Base-by-base conservation (phyloP, 2,888 invertebrate species). In the Pelosia muscerda region DNA sequence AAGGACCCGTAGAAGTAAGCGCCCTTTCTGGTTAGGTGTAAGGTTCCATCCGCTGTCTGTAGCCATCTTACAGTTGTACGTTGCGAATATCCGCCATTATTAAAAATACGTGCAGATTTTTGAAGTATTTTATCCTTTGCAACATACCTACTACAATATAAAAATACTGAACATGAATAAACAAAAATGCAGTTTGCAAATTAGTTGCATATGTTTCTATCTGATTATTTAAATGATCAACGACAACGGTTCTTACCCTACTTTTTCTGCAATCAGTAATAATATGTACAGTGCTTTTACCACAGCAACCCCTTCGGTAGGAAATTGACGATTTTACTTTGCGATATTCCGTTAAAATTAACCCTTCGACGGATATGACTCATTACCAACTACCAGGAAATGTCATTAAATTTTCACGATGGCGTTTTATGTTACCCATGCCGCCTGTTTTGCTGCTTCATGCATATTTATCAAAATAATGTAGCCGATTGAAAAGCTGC, bases 381-480 rank as follows among this genome's bases (percentile, higher is more conserved):
- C 95, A 95, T 94, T 93, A 92, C 85, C 84, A 88, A 87, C 89
- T 91, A 93, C 92, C 92, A 92, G 94, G 93, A 94, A 92, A 92
- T 90, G 90, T 92, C 90, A 94, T 94, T 93, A 94, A 93, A 93
- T 92, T 95, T 94, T 93, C 94, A 95, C 93, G 90, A 92, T 92
- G 90, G 91, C 90, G 92, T 93, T 93, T 93, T 90, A 90, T 90
- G 91, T 92, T 91, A 91, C 90, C 90, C 89, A 86, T 88, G 88
- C 88, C 85, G 87, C 86, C 86, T 88, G 88, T 91, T 93, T 92
- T 88, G 90, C 90, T 85, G 87, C 88, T 93, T 93, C 93, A 94
- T 95, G 91, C 94, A 95, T 95, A 95, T 95, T 94, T 94, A 94
- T 94, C 93, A 93, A 93, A 94, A 94, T 93, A 94, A 93, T 93